A percentile compares a stretch with the other conserved stretches of the same genome.
Evolutionary conservation across 2,113 vertebrate genomes (phyloP).

Genomic region (Amblyornis subalaris): DNA sequence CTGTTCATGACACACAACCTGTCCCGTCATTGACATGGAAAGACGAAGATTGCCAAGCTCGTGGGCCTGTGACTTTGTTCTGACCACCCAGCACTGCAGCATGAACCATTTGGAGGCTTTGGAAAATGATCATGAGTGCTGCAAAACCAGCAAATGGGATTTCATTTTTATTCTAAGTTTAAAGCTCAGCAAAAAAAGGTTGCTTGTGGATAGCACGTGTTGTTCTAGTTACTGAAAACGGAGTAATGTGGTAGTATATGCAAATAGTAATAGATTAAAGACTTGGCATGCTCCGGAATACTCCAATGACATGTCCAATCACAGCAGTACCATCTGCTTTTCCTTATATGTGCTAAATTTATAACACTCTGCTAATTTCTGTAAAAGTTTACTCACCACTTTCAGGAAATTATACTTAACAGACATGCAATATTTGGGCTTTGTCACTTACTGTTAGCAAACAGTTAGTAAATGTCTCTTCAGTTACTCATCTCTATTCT

Average conservation of each 20-base stretch:
- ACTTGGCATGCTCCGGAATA: not conserved
- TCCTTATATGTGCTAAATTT: conserved; percentile 25
- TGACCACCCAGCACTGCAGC: not conserved
- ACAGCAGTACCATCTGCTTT: conserved; percentile 40
- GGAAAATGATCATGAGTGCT: not conserved
- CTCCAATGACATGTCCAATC: not conserved
- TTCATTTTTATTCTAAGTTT: not conserved
- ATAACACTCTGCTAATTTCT: conserved; percentile 11
- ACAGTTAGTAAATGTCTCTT: conserved; percentile 34
- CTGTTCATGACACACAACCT: not conserved
- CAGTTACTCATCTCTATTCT: conserved; percentile 9
- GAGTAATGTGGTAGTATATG: not conserved
- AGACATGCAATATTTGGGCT: conserved; percentile 18
- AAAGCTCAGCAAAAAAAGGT: not conserved
- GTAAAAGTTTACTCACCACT: not conserved
- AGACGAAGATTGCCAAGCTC: accelerated
- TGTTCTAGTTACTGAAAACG: not conserved
- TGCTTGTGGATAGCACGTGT: not conserved
- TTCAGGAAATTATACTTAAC: conserved; percentile 37
- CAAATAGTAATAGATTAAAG: conserved; percentile 1
- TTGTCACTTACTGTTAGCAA: conserved; percentile 36
- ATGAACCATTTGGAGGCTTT: not conserved
- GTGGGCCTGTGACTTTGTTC: not conserved
- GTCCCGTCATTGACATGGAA: accelerated
- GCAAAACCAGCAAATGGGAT: not conserved